phyloP scores from a whole-genome alignment of 2,113 vertebrate genomes.

The Pluvianellus socialis region DNA sequence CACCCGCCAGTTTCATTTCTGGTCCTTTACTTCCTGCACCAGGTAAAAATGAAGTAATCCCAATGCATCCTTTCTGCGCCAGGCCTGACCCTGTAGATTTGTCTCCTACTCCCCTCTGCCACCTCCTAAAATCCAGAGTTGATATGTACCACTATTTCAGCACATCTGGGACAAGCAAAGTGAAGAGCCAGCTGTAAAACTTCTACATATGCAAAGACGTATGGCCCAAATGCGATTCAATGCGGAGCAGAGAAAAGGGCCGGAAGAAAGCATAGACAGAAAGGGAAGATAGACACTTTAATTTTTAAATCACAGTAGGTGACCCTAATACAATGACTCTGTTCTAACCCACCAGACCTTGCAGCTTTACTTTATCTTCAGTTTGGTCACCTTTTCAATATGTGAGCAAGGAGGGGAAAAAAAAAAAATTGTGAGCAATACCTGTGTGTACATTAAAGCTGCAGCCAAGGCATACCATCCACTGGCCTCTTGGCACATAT shows the following conservation, averaged over 20 bases:
- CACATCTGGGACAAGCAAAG: not conserved
- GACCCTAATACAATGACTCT: not conserved
- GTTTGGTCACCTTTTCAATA: not conserved
- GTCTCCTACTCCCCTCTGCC: not conserved
- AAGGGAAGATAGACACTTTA: not conserved
- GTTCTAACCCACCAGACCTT: not conserved
- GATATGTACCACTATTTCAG: accelerated
- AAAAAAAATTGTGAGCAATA: not conserved
- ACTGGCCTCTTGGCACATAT: accelerated
- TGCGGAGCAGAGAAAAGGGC: not conserved
- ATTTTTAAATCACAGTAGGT: not conserved
- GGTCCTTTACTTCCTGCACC: not conserved
- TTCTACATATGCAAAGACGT: not conserved
- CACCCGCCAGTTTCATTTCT: not conserved
- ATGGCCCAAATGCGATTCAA: not conserved
- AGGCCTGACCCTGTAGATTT: not conserved
- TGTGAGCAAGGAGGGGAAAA: not conserved
- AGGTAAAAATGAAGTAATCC: not conserved
- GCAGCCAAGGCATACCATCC: not conserved
- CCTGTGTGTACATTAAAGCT: not conserved
- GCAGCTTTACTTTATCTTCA: not conserved
- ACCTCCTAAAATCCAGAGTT: not conserved
- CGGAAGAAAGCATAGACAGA: not conserved
- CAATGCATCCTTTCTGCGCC: not conserved
- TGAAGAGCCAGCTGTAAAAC: not conserved